phyloP scores from a whole-genome alignment of 2,888 invertebrate species.

The Limnephilus auricula region DNA sequence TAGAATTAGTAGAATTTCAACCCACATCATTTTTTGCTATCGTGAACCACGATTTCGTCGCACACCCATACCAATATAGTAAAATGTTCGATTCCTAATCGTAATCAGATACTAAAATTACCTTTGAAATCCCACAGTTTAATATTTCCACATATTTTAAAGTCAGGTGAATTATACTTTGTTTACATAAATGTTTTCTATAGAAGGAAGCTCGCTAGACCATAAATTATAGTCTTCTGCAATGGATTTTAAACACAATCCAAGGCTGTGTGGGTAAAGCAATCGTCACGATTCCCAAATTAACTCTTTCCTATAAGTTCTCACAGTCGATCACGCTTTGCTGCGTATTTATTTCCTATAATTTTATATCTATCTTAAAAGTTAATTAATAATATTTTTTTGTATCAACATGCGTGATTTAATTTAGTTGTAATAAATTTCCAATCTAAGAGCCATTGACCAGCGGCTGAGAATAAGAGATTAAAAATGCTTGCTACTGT shows the following conservation, averaged over 20 bases:
- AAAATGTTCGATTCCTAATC: neutral
- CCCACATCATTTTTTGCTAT: neutral
- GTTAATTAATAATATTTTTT: neutral
- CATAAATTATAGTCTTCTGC: slow-evolving; percentile 41
- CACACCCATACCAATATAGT: neutral
- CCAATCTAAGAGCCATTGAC: too few species aligned
- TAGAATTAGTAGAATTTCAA: neutral
- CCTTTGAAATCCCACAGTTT: neutral
- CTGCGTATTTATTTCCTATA: slow-evolving; percentile 19
- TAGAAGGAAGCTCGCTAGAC: slow-evolving; percentile 29
- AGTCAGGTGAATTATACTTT: slow-evolving; percentile 45
- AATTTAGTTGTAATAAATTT: too few species aligned
- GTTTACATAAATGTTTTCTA: slow-evolving; percentile 24
- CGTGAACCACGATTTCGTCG: neutral
- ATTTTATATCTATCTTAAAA: neutral
- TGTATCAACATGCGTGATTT: too few species aligned
- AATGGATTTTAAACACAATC: slow-evolving; percentile 27
- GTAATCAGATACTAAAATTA: neutral
- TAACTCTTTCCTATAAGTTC: slow-evolving; percentile 33
- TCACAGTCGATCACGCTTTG: slow-evolving; percentile 35
- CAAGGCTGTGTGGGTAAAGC: slow-evolving; percentile 18
- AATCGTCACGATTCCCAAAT: slow-evolving; percentile 41
- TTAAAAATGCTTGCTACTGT: too few species aligned
- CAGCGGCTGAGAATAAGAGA: too few species aligned
- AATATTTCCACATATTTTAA: slow-evolving; percentile 15